phyloP scores from a whole-genome alignment of 92 coral and sea anemone genomes.

The Palythoa heliodiscus region DNA sequence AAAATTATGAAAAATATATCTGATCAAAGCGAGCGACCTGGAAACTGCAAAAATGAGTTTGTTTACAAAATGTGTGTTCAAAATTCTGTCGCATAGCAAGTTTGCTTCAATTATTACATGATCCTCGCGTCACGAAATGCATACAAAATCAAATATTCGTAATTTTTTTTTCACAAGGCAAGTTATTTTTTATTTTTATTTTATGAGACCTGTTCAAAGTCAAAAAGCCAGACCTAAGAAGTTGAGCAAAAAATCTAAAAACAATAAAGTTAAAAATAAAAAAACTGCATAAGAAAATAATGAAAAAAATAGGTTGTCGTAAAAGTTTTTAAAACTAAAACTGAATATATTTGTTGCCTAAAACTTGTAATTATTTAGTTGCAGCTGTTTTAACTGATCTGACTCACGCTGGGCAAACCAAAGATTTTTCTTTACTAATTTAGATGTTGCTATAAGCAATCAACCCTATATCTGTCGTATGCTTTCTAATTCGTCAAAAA shows the following conservation, averaged over 20 bases:
- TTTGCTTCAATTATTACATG: not conserved
- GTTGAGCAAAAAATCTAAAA: not conserved
- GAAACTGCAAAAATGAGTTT: too few relatives aligned
- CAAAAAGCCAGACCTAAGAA: not conserved
- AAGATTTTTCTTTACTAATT: constrained; percentile 15
- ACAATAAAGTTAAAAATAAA: not conserved
- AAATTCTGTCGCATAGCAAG: too few relatives aligned
- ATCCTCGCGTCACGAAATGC: not conserved
- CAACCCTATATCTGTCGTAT: not conserved
- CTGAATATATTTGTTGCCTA: not conserved
- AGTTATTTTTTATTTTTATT: not conserved
- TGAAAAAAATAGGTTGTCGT: not conserved
- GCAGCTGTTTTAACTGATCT: constrained; percentile 27
- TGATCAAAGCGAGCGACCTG: too few relatives aligned
- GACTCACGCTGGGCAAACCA: constrained; percentile 25
- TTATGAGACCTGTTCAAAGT: not conserved
- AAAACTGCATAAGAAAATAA: too few relatives aligned
- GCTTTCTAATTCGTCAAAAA: constrained; percentile 19
- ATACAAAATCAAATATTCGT: not conserved
- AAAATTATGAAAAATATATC: too few relatives aligned
- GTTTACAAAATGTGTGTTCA: too few relatives aligned
- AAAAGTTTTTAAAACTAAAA: constrained; percentile 1
- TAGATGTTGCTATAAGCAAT: not conserved
- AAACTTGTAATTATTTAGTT: constrained; percentile 17
- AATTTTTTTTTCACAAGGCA: not conserved